Percentiles rank a stretch among this genome's conserved stretches.
These are phyloP conservation scores for Cheilosia scutellata DNA, from an alignment of 2,888 invertebrate species.

Conservation along the genomic window DNA sequence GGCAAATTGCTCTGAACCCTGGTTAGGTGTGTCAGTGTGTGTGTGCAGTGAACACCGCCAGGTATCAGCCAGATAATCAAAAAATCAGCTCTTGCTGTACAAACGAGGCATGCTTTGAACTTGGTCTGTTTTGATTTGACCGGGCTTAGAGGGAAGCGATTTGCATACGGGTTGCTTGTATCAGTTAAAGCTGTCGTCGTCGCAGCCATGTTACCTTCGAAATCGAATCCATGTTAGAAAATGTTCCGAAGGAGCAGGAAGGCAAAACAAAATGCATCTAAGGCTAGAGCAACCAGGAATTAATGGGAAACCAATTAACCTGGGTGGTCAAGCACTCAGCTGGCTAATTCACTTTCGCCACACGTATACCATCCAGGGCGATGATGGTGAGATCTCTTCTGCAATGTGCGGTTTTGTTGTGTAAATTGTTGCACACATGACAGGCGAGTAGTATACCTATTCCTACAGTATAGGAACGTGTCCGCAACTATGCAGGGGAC, in stretches of 20 bases:
- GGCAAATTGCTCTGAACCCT: constrained; percentile 59
- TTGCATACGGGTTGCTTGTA: constrained; percentile 63
- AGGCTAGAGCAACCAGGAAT: constrained; percentile 66
- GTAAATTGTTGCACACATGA: constrained; percentile 74
- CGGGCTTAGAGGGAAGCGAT: constrained; percentile 39
- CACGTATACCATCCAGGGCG: constrained; percentile 53
- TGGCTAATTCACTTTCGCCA: constrained; percentile 75
- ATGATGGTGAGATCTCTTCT: constrained; percentile 54
- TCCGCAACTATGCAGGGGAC: constrained; percentile 8
- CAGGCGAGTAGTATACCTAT: constrained; percentile 13
- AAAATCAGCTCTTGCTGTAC: constrained; percentile 24
- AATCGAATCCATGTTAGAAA: constrained; percentile 50
- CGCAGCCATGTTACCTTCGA: constrained; percentile 7
- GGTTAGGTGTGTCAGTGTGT: neutral
- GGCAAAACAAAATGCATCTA: constrained; percentile 21
- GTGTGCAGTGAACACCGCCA: constrained; percentile 23
- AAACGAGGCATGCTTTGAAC: constrained; percentile 45
- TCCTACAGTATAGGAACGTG: constrained; percentile 9
- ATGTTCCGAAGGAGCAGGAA: constrained; percentile 20
- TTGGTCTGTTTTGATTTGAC: constrained; percentile 44
- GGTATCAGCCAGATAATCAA: constrained; percentile 44
- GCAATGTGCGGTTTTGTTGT: constrained; percentile 58
- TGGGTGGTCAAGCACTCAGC: constrained; percentile 74
- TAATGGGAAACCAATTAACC: constrained; percentile 78
- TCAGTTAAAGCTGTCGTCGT: constrained; percentile 65